Conservation (phyloP, 2,113 vertebrate genomes). For the Calidris pugnax region DNA sequence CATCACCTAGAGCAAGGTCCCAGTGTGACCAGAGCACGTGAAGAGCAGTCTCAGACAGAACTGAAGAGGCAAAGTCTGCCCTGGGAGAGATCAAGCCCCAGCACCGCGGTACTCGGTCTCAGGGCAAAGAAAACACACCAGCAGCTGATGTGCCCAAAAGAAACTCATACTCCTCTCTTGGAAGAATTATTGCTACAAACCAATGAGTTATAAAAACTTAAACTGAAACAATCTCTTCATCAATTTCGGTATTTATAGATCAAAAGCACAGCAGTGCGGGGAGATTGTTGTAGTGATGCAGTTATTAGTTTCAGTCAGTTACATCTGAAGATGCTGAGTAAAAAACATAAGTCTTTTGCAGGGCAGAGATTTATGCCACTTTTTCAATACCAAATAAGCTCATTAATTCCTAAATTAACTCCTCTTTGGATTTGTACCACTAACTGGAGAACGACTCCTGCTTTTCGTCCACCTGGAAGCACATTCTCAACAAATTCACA, state of each 20-base stretch:
- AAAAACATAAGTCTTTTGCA: background rate
- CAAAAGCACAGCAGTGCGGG: background rate
- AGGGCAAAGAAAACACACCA: background rate
- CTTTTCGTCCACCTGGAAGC: background rate
- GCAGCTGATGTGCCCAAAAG: background rate
- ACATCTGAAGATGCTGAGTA: background rate
- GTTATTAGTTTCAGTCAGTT: slow-evolving; percentile 4
- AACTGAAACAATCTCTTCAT: background rate
- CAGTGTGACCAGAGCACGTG: accelerated
- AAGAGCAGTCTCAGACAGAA: background rate
- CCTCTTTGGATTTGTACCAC: background rate
- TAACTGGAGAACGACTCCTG: background rate
- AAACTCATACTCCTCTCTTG: background rate
- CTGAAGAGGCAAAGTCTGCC: background rate
- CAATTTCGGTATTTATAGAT: slow-evolving; percentile 4
- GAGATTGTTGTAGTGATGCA: background rate
- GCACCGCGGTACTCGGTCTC: accelerated
- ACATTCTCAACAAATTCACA: background rate
- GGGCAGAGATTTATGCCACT: background rate
- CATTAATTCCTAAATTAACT: slow-evolving; percentile 13
- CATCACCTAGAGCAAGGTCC: background rate
- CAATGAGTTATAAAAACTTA: background rate
- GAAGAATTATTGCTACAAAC: slow-evolving; percentile 1
- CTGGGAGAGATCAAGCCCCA: background rate
- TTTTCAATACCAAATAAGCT: background rate